Evolutionary conservation across 2,888 invertebrate genomes (phyloP).

Genomic region (Agonopterix alstromeriana): DNA sequence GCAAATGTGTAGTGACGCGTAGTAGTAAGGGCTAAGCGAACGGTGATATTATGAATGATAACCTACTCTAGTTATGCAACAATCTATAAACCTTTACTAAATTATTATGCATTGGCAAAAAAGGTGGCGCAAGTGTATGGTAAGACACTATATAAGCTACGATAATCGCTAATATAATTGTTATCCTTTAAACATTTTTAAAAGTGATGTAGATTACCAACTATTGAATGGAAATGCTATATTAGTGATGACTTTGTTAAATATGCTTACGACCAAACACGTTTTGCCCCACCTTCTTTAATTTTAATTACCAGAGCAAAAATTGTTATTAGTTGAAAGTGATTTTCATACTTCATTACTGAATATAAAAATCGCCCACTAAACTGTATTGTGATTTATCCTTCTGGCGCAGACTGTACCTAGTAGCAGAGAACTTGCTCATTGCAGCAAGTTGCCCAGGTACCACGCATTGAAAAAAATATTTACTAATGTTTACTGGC

Average conservation of each 20-base stretch:
- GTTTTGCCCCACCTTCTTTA: conserved; percentile 8
- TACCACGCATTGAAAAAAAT: conserved; percentile 36
- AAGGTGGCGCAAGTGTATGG: too few species aligned
- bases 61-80: conserved; percentile 34
- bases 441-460: conserved; percentile 70
- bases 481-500: conserved; percentile 9
- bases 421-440: conserved; percentile 68
- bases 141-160: too few species aligned
- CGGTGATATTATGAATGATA: conserved; percentile 54
- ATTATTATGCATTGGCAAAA: conserved; percentile 21
- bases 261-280: not conserved
- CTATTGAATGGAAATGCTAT: too few species aligned
- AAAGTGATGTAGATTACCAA: too few species aligned
- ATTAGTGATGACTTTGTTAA: too few species aligned
- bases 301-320: conserved; percentile 38
- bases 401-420: conserved; percentile 56
- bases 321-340: conserved; percentile 60
- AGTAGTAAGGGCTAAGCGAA: conserved; percentile 41
- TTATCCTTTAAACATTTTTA: not conserved
- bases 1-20: conserved; percentile 54
- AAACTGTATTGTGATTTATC: conserved; percentile 46
- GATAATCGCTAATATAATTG: not conserved
- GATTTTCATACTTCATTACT: conserved; percentile 60
- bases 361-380: conserved; percentile 73
- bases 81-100: conserved; percentile 17